phyloP scores from a whole-genome alignment of 2,113 vertebrate genomes.

The Leuciscus idus region DNA sequence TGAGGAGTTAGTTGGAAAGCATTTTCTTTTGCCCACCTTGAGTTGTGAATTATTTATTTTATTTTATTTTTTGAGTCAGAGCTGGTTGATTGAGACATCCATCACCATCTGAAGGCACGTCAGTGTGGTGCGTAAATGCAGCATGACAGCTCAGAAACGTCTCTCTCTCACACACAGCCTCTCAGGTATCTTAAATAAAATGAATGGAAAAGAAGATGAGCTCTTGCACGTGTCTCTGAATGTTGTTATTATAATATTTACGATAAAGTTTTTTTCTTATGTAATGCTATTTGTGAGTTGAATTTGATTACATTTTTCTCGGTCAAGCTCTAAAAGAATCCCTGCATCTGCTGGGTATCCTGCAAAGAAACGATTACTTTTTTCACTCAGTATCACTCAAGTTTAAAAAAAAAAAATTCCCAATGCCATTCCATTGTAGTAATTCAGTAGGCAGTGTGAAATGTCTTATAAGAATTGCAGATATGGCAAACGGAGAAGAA shows the following conservation, averaged over 20 bases:
- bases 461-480: neutral
- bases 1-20: neutral
- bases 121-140: conserved; percentile 16
- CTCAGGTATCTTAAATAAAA: conserved; percentile 1
- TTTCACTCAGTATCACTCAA: neutral
- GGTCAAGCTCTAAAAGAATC: neutral
- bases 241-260: neutral
- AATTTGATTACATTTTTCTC: neutral
- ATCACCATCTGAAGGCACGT: conserved; percentile 19
- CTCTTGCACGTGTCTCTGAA: neutral
- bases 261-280: neutral
- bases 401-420: no score
- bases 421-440: neutral
- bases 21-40: neutral
- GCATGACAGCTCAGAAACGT: conserved; percentile 23
- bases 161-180: conserved; percentile 17
- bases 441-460: neutral
- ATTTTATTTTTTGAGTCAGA: neutral
- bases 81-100: conserved; percentile 1
- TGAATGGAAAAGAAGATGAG: neutral
- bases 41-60: neutral
- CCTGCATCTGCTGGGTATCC: neutral
- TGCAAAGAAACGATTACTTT: neutral
- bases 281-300: neutral
- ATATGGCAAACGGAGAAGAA: neutral